Evolutionary conservation across 2,797 vertebrate species (phyloP), one percentile per base, ranked within the genome.

Genomic region (Myotis planiceps): DNA sequence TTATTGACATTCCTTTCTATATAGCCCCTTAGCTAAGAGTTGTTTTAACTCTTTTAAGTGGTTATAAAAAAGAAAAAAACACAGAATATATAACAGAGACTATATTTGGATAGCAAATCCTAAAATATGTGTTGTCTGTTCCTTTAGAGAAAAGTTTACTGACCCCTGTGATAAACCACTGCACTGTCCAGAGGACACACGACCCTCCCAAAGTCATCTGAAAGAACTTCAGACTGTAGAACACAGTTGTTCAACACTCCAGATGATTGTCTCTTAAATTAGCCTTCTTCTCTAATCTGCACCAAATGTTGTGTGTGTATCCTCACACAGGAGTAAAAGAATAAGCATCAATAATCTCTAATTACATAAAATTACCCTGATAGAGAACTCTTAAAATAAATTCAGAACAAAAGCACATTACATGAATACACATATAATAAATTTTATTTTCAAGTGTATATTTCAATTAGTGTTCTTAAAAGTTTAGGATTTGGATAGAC

Each of bases 271-370:
- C 58, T 86, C 47, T 88, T 95, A 96, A 92, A 94, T 80, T 88
- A 88, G 51, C 74, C 37, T 4, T 91, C 85, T 72, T 96, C 78
- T 88, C 34, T 75, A 75, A 78, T 63, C 74, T 63, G 12, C 86
- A 69, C 85, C 95, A 97, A 97, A 90, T 88, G 90, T 55, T 94
- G 49, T 94, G 69, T 91, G 53, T 60, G 63, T 90, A 78, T 45
- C 29, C 90, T 76, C 83, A 27, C 90, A 92, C 78, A 80, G 49
- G 75, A 65, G 88, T 92, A 94, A 96, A 92, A 96, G 94, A 94
- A 92, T 95, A 71, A 95, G 90, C 66, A 92, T 55, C 58, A 95
- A 16, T 81, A 29, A 93, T 75, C 49, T 80, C 63, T 88, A 95
- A 93, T 92, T 90, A 94, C 51, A 79, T 94, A 78, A 93, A 90